Base-by-base conservation (phyloP, 1,140 invertebrate species). In the Cydia strobilella region DNA sequence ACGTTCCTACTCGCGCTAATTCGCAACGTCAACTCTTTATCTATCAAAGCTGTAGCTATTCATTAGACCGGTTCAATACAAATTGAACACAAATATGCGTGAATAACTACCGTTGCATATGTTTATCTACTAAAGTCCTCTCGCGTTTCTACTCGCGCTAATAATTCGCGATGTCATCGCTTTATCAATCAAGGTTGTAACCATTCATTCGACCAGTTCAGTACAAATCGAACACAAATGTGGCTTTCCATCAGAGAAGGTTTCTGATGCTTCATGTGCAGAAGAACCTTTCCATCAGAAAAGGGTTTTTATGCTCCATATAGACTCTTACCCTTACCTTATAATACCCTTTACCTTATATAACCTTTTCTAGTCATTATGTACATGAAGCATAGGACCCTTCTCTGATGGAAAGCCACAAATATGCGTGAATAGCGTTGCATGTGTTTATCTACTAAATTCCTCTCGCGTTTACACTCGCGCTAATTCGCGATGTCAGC, bases 401-500 rank as follows among this genome's bases (percentile, higher is more conserved):
- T 48, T 48, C 12, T 48, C 42, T 39, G 10, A 39, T 39, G 35
- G 35, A 39, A 39, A 39, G 35, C 6, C 5, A 10, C 45, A 15
- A 48, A 15, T n/a, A 48, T 15, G 48, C 48, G 15, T 51, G 48
- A 51, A 51, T 51, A 51, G 15, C 5, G 20, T 20, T 59, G 54
- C 18, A 20, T 23, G 2, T 18, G 20, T 59, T 59, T 59, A 23
- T 20, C 20, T 20, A 23, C 54, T 59, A 12, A 59, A 59, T 59
- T 59, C 54, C 54, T 23, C 9, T 23, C 18, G 51, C 51, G 20
- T 59, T 23, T 12, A 20, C 3, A 23, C 10, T 59, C 18, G 54
- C 54, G 20, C 54, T 59, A 59, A 59, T 59, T 59, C 54, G 54
- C 54, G 54, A 59, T 59, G 54, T 59, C 54, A 59, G 54, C 20